These are phyloP conservation scores for Rhagoletis pomonella DNA, from an alignment of 1,140 invertebrate genomes.

Conservation along the genomic window DNA sequence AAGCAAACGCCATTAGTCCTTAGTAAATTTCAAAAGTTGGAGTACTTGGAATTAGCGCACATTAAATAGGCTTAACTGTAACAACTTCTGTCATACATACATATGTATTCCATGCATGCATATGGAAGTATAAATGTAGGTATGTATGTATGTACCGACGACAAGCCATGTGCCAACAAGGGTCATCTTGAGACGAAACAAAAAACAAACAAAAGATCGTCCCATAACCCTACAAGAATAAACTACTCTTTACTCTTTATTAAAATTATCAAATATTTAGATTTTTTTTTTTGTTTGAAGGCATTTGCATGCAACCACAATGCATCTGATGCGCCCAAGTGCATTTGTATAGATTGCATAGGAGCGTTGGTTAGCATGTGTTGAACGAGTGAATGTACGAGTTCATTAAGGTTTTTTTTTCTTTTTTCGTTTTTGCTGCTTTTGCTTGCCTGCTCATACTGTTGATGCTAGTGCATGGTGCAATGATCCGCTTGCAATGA, in stretches of 20 bases:
- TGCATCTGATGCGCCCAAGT: neutral
- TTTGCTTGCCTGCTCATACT: neutral
- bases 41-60: neutral
- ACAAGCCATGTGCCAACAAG: neutral
- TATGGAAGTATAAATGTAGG: too few relatives aligned
- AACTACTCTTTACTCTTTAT: neutral
- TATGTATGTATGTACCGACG: neutral
- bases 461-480: neutral
- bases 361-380: neutral
- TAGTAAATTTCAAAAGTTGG: too few relatives aligned
- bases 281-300: neutral
- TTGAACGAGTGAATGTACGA: conserved; percentile 5
- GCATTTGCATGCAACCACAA: neutral
- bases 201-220: neutral
- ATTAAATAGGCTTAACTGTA: neutral
- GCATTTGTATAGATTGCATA: neutral
- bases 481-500: conserved; percentile 41
- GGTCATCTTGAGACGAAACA: conserved; percentile 4
- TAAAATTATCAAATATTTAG: too few relatives aligned
- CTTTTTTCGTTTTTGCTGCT: neutral
- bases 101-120: too few relatives aligned
- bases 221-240: neutral
- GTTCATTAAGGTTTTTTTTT: neutral
- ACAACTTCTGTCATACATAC: neutral
- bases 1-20: too few relatives aligned